Base-by-base conservation (phyloP, 1,140 invertebrate species). In the Hycleus phaleratus region DNA sequence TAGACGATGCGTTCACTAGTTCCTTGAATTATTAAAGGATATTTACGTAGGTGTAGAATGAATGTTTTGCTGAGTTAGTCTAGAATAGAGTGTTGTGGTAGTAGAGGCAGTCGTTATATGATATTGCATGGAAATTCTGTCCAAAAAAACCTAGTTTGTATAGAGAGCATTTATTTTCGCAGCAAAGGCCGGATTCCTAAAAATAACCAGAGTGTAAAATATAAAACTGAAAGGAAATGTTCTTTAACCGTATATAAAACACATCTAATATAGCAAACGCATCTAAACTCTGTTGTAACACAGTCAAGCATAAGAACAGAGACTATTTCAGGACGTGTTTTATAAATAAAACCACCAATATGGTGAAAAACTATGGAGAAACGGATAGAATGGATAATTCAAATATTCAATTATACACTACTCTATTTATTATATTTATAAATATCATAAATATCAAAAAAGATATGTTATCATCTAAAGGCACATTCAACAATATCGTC, bases 221-320 rank as follows among this genome's bases (percentile, higher is more conserved):
- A 47, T 52, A 59, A 59, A 59, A 59, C 40, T 48, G 45, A 48
- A 57, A 45, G 46, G 44, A 46, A 44, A 46, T 59, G 39, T 50
- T 46, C 32, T 53, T 46, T 48, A 44, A 44, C 44, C 10, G 32
- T 45, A 25, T 32, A 54, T 46, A 38, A 56, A 55, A 45, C 51
- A 53, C 51, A 54, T 58, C 60, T 63, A 63, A 60, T 63, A 59
- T 63, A 57, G 53, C 58, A 60, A 57, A 63, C 58, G 58, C 46
- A 57, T 63, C 49, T 59, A 62, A 59, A 57, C 52, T 43, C 45
- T 44, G 52, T 62, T 56, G 57, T 50, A 18, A 18, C 18, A 18
- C 18, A 18, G 18, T 18, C 18, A 18, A 18, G 18, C 18, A 18
- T 18, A 18, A 18, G 18, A 18, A 18, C 18, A 1, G 18, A 18